A percentile compares a stretch with the other conserved stretches of the same genome.
phyloP scores from a whole-genome alignment of 37 sponge, comb jelly and placozoan species.

The Agelas oroides region DNA sequence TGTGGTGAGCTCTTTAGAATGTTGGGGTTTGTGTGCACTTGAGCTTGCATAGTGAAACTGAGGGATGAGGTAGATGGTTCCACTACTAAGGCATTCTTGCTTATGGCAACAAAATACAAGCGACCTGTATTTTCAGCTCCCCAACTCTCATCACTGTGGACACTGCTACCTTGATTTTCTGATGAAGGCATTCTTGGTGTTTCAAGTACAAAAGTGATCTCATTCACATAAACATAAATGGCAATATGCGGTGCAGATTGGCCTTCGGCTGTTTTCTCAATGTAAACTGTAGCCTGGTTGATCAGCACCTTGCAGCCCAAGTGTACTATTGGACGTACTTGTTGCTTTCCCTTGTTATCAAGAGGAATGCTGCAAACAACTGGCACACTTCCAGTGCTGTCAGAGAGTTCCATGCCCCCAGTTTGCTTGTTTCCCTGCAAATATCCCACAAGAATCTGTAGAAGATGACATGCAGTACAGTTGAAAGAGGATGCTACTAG shows the following conservation, averaged over 20 bases:
- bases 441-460: conserved; percentile 34
- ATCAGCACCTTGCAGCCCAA: too few relatives aligned
- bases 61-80: not conserved
- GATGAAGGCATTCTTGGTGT: too few relatives aligned
- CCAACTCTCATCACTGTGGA: not conserved
- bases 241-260: too few relatives aligned
- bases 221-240: too few relatives aligned
- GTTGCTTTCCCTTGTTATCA: too few relatives aligned
- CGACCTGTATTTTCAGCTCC: not conserved
- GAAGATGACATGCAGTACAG: not conserved
- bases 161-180: not conserved
- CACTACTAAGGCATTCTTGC: conserved; percentile 1
- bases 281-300: too few relatives aligned
- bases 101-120: conserved; percentile 10
- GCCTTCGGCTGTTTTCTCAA: too few relatives aligned
- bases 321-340: too few relatives aligned
- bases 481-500: not conserved
- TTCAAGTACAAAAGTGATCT: too few relatives aligned
- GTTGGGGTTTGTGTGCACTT: not conserved
- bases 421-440: conserved; percentile 23
- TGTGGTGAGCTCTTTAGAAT: not conserved
- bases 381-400: conserved; percentile 20
- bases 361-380: not conserved
- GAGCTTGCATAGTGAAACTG: conserved; percentile 11
- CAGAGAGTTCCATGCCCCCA: conserved; percentile 20